These are phyloP conservation scores for Cremastobaeus sp. DNA, from an alignment of 2,888 invertebrate genomes.

Conservation along the genomic window DNA sequence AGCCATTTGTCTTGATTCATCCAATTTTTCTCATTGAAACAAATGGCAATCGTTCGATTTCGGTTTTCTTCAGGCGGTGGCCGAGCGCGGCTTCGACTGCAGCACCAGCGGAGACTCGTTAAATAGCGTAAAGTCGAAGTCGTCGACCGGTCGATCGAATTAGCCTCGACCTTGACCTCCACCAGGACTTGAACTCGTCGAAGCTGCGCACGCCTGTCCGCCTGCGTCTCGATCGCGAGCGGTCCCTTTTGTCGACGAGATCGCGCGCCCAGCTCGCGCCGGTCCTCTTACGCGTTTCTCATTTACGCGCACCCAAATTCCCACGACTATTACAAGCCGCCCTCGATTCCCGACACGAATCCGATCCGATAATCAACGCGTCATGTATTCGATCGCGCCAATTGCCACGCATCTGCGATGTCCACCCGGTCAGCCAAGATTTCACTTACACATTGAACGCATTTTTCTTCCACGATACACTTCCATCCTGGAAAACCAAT, in stretches of 20 bases:
- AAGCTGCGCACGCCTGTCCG: conserved; percentile 56
- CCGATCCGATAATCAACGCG: conserved; percentile 10
- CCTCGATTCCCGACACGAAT: conserved; percentile 26
- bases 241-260: conserved; percentile 27
- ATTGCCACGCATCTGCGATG: background rate
- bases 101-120: conserved; percentile 43
- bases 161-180: conserved; percentile 67
- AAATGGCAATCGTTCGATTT: conserved; percentile 57
- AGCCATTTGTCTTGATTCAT: conserved; percentile 60
- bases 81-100: conserved; percentile 26
- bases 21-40: conserved; percentile 58
- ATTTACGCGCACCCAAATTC: conserved; percentile 24
- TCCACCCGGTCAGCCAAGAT: background rate
- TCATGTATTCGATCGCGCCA: background rate
- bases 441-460: too few species aligned
- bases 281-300: conserved; percentile 1
- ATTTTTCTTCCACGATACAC: too few species aligned
- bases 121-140: conserved; percentile 63
- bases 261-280: conserved; percentile 5
- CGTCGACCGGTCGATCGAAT: conserved; percentile 66
- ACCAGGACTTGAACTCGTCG: conserved; percentile 61
- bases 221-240: conserved; percentile 50
- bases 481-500: too few species aligned
- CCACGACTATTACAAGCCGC: conserved; percentile 36
- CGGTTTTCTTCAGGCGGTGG: conserved; percentile 34